These are phyloP conservation scores for Nansenia antarctica DNA, from an alignment of 2,113 vertebrate genomes.

Conservation along the genomic window DNA sequence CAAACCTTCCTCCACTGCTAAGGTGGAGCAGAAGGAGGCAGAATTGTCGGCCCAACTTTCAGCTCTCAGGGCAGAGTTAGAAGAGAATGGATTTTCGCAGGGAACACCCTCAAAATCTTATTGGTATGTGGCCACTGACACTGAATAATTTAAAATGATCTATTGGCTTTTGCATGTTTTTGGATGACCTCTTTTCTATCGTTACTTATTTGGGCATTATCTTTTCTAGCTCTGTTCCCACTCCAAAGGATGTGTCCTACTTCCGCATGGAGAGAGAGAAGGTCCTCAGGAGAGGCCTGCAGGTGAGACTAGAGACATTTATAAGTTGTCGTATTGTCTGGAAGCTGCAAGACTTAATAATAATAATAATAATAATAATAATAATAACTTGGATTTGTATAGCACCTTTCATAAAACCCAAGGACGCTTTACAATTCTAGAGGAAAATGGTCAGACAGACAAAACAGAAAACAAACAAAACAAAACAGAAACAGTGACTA, in stretches of 20 bases:
- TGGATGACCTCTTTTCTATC: too few species aligned
- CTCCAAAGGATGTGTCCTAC: conserved; percentile 74
- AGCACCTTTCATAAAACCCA: too few species aligned
- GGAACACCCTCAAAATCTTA: conserved; percentile 23
- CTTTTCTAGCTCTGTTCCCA: conserved; percentile 68
- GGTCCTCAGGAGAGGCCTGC: conserved; percentile 67
- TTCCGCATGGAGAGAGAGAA: conserved; percentile 76
- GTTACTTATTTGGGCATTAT: neutral
- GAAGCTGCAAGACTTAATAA: too few species aligned
- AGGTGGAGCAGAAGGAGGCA: conserved; percentile 72
- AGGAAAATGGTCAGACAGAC: too few species aligned
- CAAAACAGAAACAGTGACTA: too few species aligned
- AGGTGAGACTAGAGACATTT: conserved; percentile 62
- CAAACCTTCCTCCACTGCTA: conserved; percentile 69
- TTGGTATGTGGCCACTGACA: conserved; percentile 49
- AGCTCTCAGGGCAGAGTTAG: conserved; percentile 69
- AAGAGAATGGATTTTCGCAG: conserved; percentile 50
- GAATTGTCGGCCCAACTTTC: conserved; percentile 65
- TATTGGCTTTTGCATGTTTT: neutral
- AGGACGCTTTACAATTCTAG: too few species aligned
- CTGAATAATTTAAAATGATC: neutral
- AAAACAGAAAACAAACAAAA: too few species aligned
- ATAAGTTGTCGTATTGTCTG: neutral
- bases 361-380: too few species aligned
- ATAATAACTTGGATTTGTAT: too few species aligned